Percentiles rank a stretch among this genome's conserved stretches.
Evolutionary conservation across 2,888 invertebrate genomes (phyloP).

Genomic region (Pocota personata): DNA sequence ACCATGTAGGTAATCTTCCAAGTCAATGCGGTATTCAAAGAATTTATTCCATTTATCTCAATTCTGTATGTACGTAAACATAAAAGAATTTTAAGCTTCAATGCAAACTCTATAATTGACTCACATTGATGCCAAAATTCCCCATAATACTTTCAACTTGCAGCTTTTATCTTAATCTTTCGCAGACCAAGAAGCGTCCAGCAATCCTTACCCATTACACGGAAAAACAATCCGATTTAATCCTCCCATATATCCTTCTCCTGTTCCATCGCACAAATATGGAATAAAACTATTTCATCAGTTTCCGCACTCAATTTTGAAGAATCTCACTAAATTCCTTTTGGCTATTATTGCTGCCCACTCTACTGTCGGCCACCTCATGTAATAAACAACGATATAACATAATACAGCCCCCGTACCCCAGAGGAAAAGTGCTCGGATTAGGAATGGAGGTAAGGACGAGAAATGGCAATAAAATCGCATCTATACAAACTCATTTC

Average conservation of each 20-base stretch:
- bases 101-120: too few relatives aligned
- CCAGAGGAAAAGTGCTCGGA: neutral
- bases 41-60: too few relatives aligned
- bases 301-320: slow-evolving; percentile 14
- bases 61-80: too few relatives aligned
- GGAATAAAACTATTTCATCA: slow-evolving; percentile 29
- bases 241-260: neutral
- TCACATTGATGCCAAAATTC: too few relatives aligned
- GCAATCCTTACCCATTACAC: neutral
- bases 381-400: slow-evolving; percentile 29
- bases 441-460: slow-evolving; percentile 1
- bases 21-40: too few relatives aligned
- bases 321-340: slow-evolving; percentile 8
- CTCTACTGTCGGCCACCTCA: neutral
- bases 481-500: slow-evolving; percentile 18
- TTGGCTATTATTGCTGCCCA: slow-evolving; percentile 7
- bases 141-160: neutral
- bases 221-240: neutral
- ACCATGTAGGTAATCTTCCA: too few relatives aligned
- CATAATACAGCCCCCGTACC: neutral
- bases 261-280: neutral
- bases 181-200: neutral
- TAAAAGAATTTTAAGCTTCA: too few relatives aligned
- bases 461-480: slow-evolving; percentile 32
- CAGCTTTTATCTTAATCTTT: neutral